A percentile compares a stretch with the other conserved stretches of the same genome.
phyloP scores from a whole-genome alignment of 2,888 invertebrate genomes.

The Hemaris fuciformis region DNA sequence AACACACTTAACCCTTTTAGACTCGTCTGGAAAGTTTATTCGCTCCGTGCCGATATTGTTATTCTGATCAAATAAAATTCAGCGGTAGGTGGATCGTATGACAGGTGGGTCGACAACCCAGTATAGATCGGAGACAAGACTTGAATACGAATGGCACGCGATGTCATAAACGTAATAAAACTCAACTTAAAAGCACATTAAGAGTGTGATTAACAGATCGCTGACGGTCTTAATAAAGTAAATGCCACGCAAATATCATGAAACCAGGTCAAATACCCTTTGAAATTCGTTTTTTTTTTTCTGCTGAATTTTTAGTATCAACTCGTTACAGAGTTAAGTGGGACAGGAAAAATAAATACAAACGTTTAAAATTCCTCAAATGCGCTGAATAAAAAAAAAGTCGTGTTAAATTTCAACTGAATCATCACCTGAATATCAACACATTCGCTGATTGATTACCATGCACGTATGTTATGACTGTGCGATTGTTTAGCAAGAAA shows the following conservation, averaged over 20 bases:
- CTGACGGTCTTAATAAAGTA: slow-evolving; percentile 16
- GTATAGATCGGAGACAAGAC: slow-evolving; percentile 1
- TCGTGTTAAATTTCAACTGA: slow-evolving; percentile 19
- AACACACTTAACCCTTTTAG: slow-evolving; percentile 5
- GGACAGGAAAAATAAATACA: slow-evolving; percentile 45
- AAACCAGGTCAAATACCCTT: slow-evolving; percentile 32
- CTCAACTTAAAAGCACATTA: slow-evolving; percentile 18
- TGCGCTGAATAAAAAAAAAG: slow-evolving; percentile 19
- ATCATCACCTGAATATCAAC: background rate
- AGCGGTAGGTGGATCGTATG: slow-evolving; percentile 5
- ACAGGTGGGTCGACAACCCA: slow-evolving; percentile 4
- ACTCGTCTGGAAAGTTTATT: slow-evolving; percentile 7
- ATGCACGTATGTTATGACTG: no score
- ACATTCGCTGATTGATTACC: background rate
- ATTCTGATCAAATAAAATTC: slow-evolving; percentile 17
- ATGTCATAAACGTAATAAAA: slow-evolving; percentile 9
- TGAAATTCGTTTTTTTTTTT: slow-evolving; percentile 32
- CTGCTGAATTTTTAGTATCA: slow-evolving; percentile 27
- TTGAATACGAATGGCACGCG: slow-evolving; percentile 7
- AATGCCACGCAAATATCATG: slow-evolving; percentile 18
- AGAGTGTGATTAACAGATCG: slow-evolving; percentile 21
- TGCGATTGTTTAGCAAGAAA: no score
- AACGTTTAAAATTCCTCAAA: slow-evolving; percentile 27
- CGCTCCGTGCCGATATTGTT: slow-evolving; percentile 15
- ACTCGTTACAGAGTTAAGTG: slow-evolving; percentile 29